Percentiles rank a stretch among this genome's conserved stretches.
Conservation (phyloP, 2,113 vertebrate genomes). For the Camarhynchus parvulus region DNA sequence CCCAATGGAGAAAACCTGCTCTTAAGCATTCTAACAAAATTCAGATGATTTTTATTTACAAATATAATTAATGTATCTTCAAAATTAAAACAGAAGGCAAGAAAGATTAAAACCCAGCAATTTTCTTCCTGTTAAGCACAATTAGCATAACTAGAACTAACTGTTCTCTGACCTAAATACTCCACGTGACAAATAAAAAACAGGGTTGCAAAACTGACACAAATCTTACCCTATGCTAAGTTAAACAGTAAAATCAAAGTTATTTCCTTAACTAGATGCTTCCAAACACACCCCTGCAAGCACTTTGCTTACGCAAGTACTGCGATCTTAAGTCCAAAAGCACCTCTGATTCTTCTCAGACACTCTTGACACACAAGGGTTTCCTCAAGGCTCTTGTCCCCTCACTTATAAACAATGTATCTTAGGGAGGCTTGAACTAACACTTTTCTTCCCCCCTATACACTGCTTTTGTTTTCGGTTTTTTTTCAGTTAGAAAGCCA, state of each 20-base stretch:
- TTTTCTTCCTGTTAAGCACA: neutral
- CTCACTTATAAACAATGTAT: neutral
- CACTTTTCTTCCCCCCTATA: neutral
- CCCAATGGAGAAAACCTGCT: neutral
- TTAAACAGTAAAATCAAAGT: neutral
- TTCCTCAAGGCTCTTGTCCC: neutral
- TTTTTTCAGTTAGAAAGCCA: neutral
- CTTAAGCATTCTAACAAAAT: neutral
- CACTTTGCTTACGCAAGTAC: neutral
- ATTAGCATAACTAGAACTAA: neutral
- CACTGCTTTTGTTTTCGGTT: neutral
- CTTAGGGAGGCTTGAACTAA: neutral
- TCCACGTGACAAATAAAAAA: neutral
- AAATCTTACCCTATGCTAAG: neutral
- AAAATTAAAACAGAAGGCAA: neutral
- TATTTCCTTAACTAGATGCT: neutral
- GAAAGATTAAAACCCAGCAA: neutral
- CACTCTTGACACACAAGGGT: neutral
- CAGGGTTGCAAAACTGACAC: neutral
- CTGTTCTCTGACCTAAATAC: neutral
- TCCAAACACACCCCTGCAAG: neutral
- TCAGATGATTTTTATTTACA: neutral
- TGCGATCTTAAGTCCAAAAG: neutral
- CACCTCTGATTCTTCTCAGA: neutral
- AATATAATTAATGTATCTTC: neutral